Percentiles rank a stretch among this genome's conserved stretches.
Evolutionary conservation across 2,113 vertebrate genomes (phyloP).

Genomic region (Chaetops frenatus): DNA sequence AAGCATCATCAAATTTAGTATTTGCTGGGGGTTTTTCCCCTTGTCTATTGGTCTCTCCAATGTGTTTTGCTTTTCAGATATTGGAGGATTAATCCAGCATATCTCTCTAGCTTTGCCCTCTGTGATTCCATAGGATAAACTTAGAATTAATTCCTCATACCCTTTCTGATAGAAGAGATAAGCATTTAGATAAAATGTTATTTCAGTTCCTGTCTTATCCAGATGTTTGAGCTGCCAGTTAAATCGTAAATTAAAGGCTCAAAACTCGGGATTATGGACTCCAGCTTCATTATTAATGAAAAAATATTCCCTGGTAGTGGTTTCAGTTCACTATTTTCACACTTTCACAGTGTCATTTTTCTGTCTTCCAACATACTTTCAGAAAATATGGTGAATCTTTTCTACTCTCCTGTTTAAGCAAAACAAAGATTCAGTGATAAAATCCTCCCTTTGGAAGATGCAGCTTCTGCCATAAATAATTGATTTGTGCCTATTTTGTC

Average conservation of each 20-base stretch:
- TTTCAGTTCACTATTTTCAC: too few relatives aligned
- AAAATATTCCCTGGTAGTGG: conserved; percentile 34
- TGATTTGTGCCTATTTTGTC: not conserved
- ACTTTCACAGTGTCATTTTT: conserved; percentile 21
- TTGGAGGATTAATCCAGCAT: conserved; percentile 60
- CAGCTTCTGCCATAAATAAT: not conserved
- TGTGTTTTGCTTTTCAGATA: conserved; percentile 57
- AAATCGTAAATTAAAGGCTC: conserved; percentile 68
- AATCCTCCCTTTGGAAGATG: not conserved
- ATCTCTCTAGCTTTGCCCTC: conserved; percentile 35
- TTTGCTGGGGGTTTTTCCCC: not conserved
- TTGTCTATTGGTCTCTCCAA: conserved; percentile 1
- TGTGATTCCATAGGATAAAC: conserved; percentile 65
- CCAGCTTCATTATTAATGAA: conserved; percentile 45
- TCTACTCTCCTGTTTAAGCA: not conserved
- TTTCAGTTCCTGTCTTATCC: conserved; percentile 67
- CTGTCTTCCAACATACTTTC: not conserved
- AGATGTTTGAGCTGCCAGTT: conserved; percentile 61
- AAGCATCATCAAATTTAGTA: not conserved
- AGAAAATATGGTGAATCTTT: not conserved
- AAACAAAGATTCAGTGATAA: not conserved
- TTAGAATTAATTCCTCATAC: conserved; percentile 76
- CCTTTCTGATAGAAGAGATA: conserved; percentile 79
- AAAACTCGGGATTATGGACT: conserved; percentile 54
- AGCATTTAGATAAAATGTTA: conserved; percentile 71